phyloP scores from a whole-genome alignment of 2,888 invertebrate genomes.

The Tipula vernalis region DNA sequence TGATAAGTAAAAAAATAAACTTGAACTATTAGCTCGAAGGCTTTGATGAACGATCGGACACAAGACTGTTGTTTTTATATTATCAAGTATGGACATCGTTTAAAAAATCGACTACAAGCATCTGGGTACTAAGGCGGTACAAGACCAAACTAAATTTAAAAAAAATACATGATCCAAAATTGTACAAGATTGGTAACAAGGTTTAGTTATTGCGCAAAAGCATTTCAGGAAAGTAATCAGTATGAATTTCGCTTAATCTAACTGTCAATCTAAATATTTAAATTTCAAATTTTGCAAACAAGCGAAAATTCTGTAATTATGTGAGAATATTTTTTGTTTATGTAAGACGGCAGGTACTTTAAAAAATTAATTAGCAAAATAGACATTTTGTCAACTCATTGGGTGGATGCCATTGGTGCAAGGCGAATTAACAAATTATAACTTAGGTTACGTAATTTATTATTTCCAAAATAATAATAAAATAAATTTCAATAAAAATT shows the following conservation, averaged over 20 bases:
- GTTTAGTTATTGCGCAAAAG: neutral
- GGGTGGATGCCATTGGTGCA: neutral
- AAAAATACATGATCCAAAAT: too few species aligned
- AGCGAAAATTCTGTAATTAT: neutral
- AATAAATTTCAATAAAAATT: neutral
- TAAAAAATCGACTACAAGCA: too few species aligned
- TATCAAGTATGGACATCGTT: too few species aligned
- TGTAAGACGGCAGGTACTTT: neutral
- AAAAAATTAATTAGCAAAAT: neutral
- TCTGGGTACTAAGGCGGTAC: too few species aligned
- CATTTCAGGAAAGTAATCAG: too few species aligned
- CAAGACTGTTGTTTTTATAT: too few species aligned
- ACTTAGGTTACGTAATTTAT: neutral
- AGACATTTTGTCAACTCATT: neutral
- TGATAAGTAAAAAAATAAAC: too few species aligned
- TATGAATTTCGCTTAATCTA: too few species aligned
- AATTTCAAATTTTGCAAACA: neutral
- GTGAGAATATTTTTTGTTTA: neutral
- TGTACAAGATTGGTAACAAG: too few species aligned
- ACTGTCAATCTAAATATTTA: neutral
- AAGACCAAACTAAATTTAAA: too few species aligned
- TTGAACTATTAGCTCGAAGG: too few species aligned
- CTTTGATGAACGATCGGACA: too few species aligned
- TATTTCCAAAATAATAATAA: neutral
- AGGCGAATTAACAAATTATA: neutral